Evolutionary conservation across 2,113 vertebrate genomes (phyloP).

Genomic region (Sialia sialis): DNA sequence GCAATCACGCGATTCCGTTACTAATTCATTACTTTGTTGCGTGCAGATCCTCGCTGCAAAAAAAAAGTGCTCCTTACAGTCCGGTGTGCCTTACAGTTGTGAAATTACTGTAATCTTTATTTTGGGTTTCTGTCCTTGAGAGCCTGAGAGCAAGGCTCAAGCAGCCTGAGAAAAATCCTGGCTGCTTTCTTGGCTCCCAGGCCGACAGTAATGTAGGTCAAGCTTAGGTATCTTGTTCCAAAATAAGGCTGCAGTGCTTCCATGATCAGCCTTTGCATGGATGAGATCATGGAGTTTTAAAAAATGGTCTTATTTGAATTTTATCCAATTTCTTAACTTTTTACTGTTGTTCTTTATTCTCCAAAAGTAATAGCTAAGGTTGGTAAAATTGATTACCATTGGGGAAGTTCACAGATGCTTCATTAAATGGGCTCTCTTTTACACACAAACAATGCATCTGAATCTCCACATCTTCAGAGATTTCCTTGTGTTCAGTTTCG

Average conservation of each 20-base stretch:
- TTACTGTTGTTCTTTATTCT: background rate
- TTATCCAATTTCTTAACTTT: background rate
- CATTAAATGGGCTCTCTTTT: background rate
- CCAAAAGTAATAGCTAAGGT: background rate
- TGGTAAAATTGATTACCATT: background rate
- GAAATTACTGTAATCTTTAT: too few relatives aligned
- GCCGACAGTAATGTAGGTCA: background rate
- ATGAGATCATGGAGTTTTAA: background rate
- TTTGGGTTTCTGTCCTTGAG: too few relatives aligned
- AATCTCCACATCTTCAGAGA: background rate
- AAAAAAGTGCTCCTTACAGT: too few relatives aligned
- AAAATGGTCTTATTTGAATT: background rate
- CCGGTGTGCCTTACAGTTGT: too few relatives aligned
- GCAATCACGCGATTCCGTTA: too few relatives aligned
- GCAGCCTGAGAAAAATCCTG: too few relatives aligned
- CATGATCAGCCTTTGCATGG: background rate
- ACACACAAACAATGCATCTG: background rate
- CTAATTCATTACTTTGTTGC: too few relatives aligned
- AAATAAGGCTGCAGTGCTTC: background rate
- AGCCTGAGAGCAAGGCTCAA: too few relatives aligned
- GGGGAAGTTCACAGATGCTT: background rate
- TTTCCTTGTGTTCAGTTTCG: background rate
- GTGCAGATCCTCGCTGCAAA: too few relatives aligned
- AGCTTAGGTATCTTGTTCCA: background rate
- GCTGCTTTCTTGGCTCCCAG: too few relatives aligned